These are phyloP conservation scores for Leptopilina boulardi DNA, from an alignment of 1,140 invertebrate genomes.

Conservation along the genomic window DNA sequence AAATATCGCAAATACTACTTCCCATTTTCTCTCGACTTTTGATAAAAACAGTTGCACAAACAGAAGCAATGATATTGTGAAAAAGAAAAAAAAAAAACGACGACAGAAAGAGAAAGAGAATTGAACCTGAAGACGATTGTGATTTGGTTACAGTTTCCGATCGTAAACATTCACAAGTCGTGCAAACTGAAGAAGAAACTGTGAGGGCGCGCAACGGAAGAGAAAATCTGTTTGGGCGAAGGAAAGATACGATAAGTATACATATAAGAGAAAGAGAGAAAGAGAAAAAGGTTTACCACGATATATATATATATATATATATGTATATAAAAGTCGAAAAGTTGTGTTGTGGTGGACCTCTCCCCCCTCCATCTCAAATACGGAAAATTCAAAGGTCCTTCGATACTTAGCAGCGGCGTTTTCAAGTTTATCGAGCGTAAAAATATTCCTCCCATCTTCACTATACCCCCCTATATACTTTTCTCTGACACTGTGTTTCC, in stretches of 20 bases:
- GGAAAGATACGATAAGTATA: slow-evolving; percentile 1
- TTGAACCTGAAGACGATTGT: slow-evolving; percentile 18
- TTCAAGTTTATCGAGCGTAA: slow-evolving; percentile 47
- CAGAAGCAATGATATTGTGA: slow-evolving; percentile 1
- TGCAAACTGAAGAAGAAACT: slow-evolving; percentile 30
- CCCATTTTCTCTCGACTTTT: not conserved
- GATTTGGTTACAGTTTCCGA: slow-evolving; percentile 31
- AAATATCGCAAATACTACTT: too few species aligned
- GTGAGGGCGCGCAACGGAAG: slow-evolving; percentile 20
- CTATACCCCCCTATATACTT: not conserved
- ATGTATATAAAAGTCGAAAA: slow-evolving; percentile 39
- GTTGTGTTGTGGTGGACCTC: slow-evolving; percentile 13
- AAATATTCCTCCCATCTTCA: slow-evolving; percentile 40
- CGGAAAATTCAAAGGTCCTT: slow-evolving; percentile 36
- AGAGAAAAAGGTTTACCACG: not conserved
- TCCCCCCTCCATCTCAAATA: too few species aligned
- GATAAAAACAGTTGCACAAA: not conserved
- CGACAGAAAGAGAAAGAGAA: too few species aligned
- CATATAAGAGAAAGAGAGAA: not conserved
- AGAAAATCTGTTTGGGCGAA: not conserved
- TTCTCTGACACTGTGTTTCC: slow-evolving; percentile 22
- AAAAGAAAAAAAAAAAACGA: too few species aligned
- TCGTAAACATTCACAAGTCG: slow-evolving; percentile 8
- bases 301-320: too few species aligned
- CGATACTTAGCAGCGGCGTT: slow-evolving; percentile 43